Base-by-base conservation (phyloP, 2,797 vertebrate genomes). In the Phylloscopus collybita region DNA sequence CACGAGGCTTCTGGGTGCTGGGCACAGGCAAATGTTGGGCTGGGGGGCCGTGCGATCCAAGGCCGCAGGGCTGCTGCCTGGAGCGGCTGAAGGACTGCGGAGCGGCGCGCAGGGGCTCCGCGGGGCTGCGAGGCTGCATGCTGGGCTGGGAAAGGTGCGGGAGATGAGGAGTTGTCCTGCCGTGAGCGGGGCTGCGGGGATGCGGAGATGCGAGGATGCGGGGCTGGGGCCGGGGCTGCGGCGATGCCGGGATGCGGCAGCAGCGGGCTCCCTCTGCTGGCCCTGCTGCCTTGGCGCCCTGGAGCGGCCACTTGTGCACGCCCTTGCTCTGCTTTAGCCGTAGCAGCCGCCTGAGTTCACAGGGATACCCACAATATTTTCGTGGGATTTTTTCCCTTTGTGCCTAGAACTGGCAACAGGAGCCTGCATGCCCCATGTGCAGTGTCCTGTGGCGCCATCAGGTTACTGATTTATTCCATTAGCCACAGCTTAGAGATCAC, bases 221-320 rank as follows among this genome's bases (percentile, higher is more conserved):
- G 78, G 8, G 16, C 44, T 19, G 49, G 32, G 30, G 4, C 12
- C 21, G 6, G 44, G 9, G 44, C 62, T 1, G 47, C 5, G 26
- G 66, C 6, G 4, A 13, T 60, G 38, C 38, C 25, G 16, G 49
- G 47, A 42, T 66, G 70, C 27, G 13, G 75, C 40, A 16, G 93
- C 38, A 45, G 59, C 71, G 53, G 42, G 60, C 64, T 86, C 80
- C 93, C 90, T 34, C 95, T 96, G 74, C 92, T 75, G 95, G 50
- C 85, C 3, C 11, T 30, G n/a, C 42, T 53, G 21, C 34, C 44
- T 32, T 6, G 45, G 11, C 11, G 20, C 64, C 22, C 44, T 2
- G 49, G 29, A 29, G 11, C 4, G 7, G 57, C 25, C 38, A 0
- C 75, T 25, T 17, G 30, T 5, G 57, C 71, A 1, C 5, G 3